phyloP scores from a whole-genome alignment of 2,113 vertebrate species.

The Seriola dumerili region DNA sequence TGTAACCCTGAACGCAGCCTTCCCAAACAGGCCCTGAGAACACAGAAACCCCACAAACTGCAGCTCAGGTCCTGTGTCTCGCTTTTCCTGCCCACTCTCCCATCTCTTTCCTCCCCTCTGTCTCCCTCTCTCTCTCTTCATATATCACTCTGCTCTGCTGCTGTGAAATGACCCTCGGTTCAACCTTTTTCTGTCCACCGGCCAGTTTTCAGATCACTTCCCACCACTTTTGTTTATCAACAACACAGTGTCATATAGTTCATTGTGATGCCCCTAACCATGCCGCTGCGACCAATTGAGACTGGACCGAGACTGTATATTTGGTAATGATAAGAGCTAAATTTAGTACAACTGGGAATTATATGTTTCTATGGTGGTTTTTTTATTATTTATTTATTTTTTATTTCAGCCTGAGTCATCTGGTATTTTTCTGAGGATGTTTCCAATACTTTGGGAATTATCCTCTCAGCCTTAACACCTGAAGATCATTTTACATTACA shows the following conservation, averaged over 20 bases:
- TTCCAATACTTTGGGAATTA: slow-evolving; percentile 13
- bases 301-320: background rate
- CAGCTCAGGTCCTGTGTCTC: slow-evolving; percentile 33
- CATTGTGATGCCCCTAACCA: background rate
- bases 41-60: slow-evolving; percentile 45
- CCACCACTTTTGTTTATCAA: slow-evolving; percentile 43
- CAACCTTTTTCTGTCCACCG: slow-evolving; percentile 42
- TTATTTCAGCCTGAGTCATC: background rate
- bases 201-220: slow-evolving; percentile 45
- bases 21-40: slow-evolving; percentile 66
- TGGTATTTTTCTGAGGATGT: background rate
- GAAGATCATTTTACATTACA: slow-evolving; percentile 38
- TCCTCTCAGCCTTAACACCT: slow-evolving; percentile 12
- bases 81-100: background rate
- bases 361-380: background rate
- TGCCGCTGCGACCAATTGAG: background rate
- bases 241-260: slow-evolving; percentile 25
- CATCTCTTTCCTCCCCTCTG: background rate
- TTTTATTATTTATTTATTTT: no score
- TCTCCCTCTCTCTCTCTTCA: background rate
- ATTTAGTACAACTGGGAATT: background rate
- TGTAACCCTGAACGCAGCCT: slow-evolving; percentile 71
- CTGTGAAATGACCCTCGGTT: slow-evolving; percentile 42
- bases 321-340: background rate
- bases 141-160: slow-evolving; percentile 6